These are phyloP conservation scores for Lycocerus yunnanus DNA, from an alignment of 2,888 invertebrate species.

Conservation along the genomic window DNA sequence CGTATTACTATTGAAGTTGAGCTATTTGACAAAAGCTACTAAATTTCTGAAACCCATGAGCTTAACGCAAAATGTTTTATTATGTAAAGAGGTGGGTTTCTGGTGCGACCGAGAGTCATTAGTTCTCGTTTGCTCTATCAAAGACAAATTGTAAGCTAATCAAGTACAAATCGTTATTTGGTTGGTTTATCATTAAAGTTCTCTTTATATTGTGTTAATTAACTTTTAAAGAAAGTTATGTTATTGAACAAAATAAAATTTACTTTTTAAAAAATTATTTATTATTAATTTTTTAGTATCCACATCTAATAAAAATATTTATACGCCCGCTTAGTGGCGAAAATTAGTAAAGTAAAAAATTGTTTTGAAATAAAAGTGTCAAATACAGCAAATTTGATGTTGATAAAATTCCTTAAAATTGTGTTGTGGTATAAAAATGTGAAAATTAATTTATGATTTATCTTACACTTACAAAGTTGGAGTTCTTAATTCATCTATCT, in stretches of 20 bases:
- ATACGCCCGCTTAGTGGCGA: too few relatives aligned
- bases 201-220: background rate
- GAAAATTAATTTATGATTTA: background rate
- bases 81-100: constrained; percentile 17
- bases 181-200: background rate
- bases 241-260: background rate
- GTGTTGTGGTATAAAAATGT: background rate
- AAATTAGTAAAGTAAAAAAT: background rate
- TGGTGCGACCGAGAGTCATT: constrained; percentile 14
- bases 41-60: background rate
- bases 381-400: background rate
- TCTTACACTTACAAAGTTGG: background rate
- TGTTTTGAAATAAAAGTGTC: background rate
- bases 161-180: constrained; percentile 10
- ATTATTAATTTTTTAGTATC: too few relatives aligned
- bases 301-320: too few relatives aligned
- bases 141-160: constrained; percentile 19
- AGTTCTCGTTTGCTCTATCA: constrained; percentile 13
- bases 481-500: background rate
- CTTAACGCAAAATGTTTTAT: constrained; percentile 15
- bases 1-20: background rate
- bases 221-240: background rate
- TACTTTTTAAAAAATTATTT: background rate
- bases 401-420: background rate
- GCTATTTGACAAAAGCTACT: background rate